Base-by-base conservation (phyloP, 2,888 invertebrate species). In the Phania funesta region DNA sequence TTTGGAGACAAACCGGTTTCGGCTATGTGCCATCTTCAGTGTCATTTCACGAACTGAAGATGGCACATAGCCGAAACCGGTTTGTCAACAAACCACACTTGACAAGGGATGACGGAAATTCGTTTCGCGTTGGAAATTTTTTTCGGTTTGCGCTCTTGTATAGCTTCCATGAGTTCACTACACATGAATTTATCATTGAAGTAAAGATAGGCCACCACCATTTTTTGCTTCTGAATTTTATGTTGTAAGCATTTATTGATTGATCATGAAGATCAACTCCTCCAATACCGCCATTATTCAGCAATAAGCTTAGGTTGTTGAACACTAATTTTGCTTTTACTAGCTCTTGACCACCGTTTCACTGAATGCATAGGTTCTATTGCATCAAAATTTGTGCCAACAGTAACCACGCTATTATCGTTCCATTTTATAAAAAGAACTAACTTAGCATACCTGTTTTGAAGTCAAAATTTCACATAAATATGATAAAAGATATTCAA, bases 131-230 rank as follows among this genome's bases (percentile, higher is more conserved):
- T n/a, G n/a, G n/a, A n/a, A n/a, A n/a, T n/a, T n/a, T n/a, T n/a
- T 29, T 29, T 3, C 6, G 29, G 29, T 44, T 44, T 5, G 44
- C 44, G 8, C 44, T 44, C 50, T 50, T 50, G 11, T 50, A 50
- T 9, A 18, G 20, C 50, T 50, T 50, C 50, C 50, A 50, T 3
- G 50, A 20, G 22, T 50, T 50, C 2, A 50, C 24, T 20, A 50
- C 50, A 50, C 50, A 20, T 22, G 50, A 50, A 50, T 50, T 50
- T 11, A 20, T 22, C 22, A 50, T 50, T 50, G 50, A 22, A 22
- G 50, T 50, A 22, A 50, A 50, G 13, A 22, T 22, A 50, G 50
- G 24, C 50, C 50, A 50, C 50, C 24, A 50, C 50, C 50, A 50
- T 50, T 50, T 50, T 11, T 50, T 50, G 16, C 44, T 18, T 22